Evolutionary conservation across 2,888 invertebrate genomes (phyloP), one percentile per base, ranked within the genome.

Genomic region (Lithophane leautieri): DNA sequence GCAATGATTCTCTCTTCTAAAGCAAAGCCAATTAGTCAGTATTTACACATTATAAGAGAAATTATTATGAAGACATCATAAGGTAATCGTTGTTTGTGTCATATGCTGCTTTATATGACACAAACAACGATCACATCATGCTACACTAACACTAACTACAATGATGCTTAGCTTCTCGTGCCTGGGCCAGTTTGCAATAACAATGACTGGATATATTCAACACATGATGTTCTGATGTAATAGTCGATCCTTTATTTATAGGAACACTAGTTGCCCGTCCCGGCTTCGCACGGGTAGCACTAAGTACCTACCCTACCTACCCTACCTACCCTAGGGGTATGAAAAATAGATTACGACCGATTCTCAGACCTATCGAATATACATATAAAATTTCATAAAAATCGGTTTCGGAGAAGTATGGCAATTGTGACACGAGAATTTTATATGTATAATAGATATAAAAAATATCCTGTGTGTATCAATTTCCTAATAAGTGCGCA

Each of bases 21-120:
- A 62, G 16, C 62, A 40, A 40, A 40, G 2, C 4, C n/a, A 12
- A 6, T 61, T 61, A 42, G 16, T 42, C 16, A n/a, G 14, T 68
- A 79, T 70, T 70, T 61, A 61, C 28, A 25, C 8, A 40, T n/a
- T 25, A 47, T 34, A 60, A 62, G 58, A 22, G 28, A 14, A 19
- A 3, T 62, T 60, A 60, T 52, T 65, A 68, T 77, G 79, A 69
- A 67, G 47, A 70, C 14, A 28, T 44, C 28, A 54, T 34, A 19
- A 68, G 47, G 47, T 70, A 71, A 52, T 52, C 28, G 40, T 68
- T 83, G 79, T 68, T 83, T 80, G 83, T 83, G 71, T 83, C 71
- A 80, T 78, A 40, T 40, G 40, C 2, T 40, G 40, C 2, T 40
- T 16, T 42, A 65, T 6, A 28, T 61, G 63, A 77, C 62, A 69